phyloP scores from a whole-genome alignment of 2,113 vertebrate species.

The Eulacestoma nigropectus region DNA sequence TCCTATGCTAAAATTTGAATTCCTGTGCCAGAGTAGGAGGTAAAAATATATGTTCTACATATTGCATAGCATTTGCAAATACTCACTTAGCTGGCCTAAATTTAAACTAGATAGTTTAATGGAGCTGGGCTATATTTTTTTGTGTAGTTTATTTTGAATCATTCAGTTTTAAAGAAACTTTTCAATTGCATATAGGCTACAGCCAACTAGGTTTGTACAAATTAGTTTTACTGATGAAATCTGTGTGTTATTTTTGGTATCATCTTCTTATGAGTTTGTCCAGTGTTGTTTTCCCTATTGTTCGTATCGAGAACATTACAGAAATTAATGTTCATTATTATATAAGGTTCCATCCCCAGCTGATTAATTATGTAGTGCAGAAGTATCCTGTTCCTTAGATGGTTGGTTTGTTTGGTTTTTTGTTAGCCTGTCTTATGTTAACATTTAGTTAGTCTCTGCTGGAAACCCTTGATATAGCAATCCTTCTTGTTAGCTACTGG shows the following conservation, averaged over 20 bases:
- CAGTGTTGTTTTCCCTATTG: not conserved
- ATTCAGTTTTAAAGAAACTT: not conserved
- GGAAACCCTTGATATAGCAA: not conserved
- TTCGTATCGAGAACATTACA: not conserved
- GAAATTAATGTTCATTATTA: not conserved
- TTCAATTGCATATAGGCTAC: not conserved
- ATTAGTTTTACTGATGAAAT: not conserved
- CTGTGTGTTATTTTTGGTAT: not conserved
- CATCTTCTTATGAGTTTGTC: not conserved
- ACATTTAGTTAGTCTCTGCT: not conserved
- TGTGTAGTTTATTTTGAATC: not conserved
- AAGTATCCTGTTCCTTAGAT: not conserved
- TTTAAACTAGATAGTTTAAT: not conserved
- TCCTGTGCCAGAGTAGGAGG: not conserved
- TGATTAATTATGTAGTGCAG: not conserved
- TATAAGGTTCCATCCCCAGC: not conserved
- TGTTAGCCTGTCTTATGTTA: not conserved
- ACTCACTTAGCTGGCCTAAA: not conserved
- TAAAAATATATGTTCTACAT: not conserved
- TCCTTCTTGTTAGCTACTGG: not conserved
- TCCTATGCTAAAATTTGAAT: not conserved
- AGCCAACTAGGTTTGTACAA: not conserved
- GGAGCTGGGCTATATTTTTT: not conserved
- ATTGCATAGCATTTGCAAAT: not conserved
- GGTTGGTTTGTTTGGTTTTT: not conserved